Conservation (phyloP, 2,888 invertebrate species). For the Erpobdella octoculata region DNA sequence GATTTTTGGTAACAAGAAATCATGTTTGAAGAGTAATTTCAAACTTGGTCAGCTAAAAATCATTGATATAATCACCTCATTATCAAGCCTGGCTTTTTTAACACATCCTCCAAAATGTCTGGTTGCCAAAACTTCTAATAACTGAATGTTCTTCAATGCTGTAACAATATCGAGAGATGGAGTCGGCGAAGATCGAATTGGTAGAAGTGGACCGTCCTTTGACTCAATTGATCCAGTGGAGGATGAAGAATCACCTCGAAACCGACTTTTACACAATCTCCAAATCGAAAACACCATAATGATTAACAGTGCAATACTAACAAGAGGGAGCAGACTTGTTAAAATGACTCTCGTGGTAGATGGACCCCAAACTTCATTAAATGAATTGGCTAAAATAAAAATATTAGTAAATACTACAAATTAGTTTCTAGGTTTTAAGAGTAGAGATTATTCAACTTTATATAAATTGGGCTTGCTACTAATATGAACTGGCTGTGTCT, state of each 20-base stretch:
- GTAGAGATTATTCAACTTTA: too few species aligned
- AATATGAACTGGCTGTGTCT: too few species aligned
- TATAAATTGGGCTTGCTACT: too few species aligned
- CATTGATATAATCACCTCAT: conserved; percentile 5
- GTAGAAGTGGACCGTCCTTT: conserved; percentile 12
- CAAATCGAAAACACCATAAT: conserved; percentile 59
- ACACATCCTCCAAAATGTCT: conserved; percentile 18
- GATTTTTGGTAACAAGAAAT: too few species aligned
- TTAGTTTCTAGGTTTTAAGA: too few species aligned
- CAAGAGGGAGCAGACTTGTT: conserved; percentile 24
- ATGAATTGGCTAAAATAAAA: too few species aligned
- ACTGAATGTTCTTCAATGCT: conserved; percentile 5
- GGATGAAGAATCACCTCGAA: background rate
- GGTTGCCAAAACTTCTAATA: background rate
- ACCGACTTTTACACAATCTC: conserved; percentile 11
- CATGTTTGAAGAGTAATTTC: too few species aligned
- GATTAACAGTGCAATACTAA: conserved; percentile 21
- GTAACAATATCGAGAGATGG: background rate
- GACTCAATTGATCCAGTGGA: conserved; percentile 3
- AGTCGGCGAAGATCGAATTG: background rate
- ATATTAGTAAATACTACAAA: too few species aligned
- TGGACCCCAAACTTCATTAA: background rate
- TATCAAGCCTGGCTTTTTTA: conserved; percentile 8
- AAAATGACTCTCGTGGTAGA: conserved; percentile 13
- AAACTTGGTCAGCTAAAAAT: too few species aligned